Evolutionary conservation across 2,888 invertebrate species (phyloP).

Genomic region (Archips xylosteana): DNA sequence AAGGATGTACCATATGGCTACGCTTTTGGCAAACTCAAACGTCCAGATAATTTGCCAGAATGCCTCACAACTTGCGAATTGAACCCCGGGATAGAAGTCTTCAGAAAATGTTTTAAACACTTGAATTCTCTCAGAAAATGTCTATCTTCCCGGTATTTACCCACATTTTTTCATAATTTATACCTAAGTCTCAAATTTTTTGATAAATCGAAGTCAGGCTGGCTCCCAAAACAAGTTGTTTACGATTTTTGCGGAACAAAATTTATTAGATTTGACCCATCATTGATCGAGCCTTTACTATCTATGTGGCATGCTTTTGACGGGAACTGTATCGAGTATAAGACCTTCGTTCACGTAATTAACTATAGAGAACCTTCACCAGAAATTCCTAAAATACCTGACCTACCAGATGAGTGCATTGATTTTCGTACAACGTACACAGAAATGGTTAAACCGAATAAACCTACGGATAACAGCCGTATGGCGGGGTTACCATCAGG

Average conservation of each 20-base stretch:
- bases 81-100: slow-evolving; percentile 68
- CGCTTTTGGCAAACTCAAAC: slow-evolving; percentile 74
- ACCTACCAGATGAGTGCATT: slow-evolving; percentile 65
- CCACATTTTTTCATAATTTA: slow-evolving; percentile 65
- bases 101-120: slow-evolving; percentile 76
- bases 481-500: slow-evolving; percentile 75
- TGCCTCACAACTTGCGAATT: slow-evolving; percentile 69
- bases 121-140: slow-evolving; percentile 73
- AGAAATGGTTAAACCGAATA: slow-evolving; percentile 71
- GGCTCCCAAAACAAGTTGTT: slow-evolving; percentile 75
- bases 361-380: slow-evolving; percentile 74
- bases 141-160: slow-evolving; percentile 61
- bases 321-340: slow-evolving; percentile 76
- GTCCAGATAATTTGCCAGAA: slow-evolving; percentile 75
- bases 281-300: slow-evolving; percentile 78
- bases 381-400: slow-evolving; percentile 72
- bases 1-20: slow-evolving; percentile 73
- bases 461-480: slow-evolving; percentile 53
- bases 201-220: slow-evolving; percentile 72
- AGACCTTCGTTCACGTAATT: slow-evolving; percentile 77
- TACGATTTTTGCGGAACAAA: slow-evolving; percentile 75
- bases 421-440: slow-evolving; percentile 72
- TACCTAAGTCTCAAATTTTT: slow-evolving; percentile 67
- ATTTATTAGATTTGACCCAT: slow-evolving; percentile 74
- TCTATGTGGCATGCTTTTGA: slow-evolving; percentile 77